A percentile compares a stretch with the other conserved stretches of the same genome.
phyloP scores from a whole-genome alignment of 2,113 vertebrate genomes.

The Brachyistius frenatus region DNA sequence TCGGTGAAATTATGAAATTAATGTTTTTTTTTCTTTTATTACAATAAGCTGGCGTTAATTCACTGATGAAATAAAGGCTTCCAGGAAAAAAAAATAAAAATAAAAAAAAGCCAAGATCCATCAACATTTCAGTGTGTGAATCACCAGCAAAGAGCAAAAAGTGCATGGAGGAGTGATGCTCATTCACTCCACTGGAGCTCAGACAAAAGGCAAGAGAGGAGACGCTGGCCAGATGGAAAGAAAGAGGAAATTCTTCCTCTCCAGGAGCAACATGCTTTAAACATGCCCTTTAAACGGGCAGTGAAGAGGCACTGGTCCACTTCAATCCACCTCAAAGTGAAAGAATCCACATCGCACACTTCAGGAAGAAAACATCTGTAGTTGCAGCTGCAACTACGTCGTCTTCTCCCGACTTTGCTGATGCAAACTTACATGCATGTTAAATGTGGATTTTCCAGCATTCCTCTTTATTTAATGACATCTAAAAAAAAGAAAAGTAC shows the following conservation, averaged over 20 bases:
- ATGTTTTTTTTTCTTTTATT: not conserved
- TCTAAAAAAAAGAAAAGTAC: too few species aligned
- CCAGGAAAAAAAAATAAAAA: not conserved
- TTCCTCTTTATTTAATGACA: too few species aligned
- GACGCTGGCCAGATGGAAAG: too few species aligned
- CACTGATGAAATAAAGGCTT: not conserved
- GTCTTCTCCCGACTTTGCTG: not conserved
- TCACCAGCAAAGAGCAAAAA: not conserved
- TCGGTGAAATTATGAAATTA: not conserved
- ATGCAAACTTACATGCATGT: not conserved
- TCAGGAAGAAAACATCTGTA: not conserved
- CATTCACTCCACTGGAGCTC: conserved; percentile 15
- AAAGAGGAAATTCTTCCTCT: not conserved
- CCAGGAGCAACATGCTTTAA: not conserved
- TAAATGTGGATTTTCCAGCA: too few species aligned
- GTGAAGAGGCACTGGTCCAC: conserved; percentile 7
- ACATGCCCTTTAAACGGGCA: conserved; percentile 8
- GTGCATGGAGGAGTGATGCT: not conserved
- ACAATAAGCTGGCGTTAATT: not conserved
- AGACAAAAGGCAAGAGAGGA: not conserved
- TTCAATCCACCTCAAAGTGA: not conserved
- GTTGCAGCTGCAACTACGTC: not conserved
- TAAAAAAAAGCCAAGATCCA: not conserved
- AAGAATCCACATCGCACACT: not conserved
- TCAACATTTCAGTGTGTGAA: conserved; percentile 4